phyloP scores from a whole-genome alignment of 2,888 invertebrate species.

The Acanthoscelides obtectus region DNA sequence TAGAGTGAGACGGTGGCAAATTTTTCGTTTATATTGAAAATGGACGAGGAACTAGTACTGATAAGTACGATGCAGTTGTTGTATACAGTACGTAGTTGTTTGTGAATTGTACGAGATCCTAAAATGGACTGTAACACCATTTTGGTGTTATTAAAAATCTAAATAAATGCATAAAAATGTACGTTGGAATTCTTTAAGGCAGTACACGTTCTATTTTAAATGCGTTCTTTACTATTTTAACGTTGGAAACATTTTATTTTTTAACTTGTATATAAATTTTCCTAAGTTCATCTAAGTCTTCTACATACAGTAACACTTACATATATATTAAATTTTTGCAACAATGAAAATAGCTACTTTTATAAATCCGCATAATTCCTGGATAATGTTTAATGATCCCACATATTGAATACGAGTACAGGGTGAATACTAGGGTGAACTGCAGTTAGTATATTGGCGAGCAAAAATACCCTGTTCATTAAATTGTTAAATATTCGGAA shows the following conservation, averaged over 20 bases:
- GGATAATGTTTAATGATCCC: neutral
- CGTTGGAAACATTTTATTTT: neutral
- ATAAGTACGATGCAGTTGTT: neutral
- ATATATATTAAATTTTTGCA: neutral
- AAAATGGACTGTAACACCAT: neutral
- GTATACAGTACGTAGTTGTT: neutral
- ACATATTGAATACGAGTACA: neutral
- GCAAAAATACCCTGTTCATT: neutral
- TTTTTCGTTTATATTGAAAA: neutral
- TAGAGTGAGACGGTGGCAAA: neutral
- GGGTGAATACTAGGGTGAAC: neutral
- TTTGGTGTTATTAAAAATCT: neutral
- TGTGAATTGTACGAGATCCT: neutral
- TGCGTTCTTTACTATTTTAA: neutral
- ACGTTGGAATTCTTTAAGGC: neutral
- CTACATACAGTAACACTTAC: neutral
- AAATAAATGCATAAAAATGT: neutral
- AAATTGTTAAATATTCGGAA: no score
- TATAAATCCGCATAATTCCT: neutral
- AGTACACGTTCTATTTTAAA: neutral
- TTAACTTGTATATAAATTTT: neutral
- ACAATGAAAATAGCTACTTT: no score
- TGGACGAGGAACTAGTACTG: neutral
- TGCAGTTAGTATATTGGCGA: neutral
- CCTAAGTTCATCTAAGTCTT: neutral